Base-by-base conservation (phyloP, 2,888 invertebrate genomes). In the Uloborus plumipes region DNA sequence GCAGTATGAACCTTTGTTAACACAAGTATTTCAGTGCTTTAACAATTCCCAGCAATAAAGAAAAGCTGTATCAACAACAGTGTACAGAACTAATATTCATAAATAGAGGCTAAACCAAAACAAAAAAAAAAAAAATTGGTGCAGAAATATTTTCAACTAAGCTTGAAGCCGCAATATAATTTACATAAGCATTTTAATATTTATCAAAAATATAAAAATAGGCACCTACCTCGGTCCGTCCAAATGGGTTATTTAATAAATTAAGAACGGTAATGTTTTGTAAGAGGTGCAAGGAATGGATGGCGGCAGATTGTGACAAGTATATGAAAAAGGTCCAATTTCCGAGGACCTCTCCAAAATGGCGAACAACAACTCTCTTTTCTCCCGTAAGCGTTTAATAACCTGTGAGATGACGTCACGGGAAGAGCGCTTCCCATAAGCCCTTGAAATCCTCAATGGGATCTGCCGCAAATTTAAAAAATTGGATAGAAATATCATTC, bases 301-400 rank as follows among this genome's bases (percentile, higher is more conserved):
- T 84, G 80, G 80, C 65, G 79, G 77, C 72, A 80, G 84, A 84
- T 84, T 84, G 59, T 80, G 67, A 67, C 66, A 59, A 72, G 31
- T 76, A 72, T 62, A 76, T 80, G 69, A 76, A 79, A 75, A 69
- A 84, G 79, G 80, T 76, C 84, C 84, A 80, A 80, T 61, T 69
- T 70, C 72, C 59, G 75, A 72, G 79, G 77, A 77, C 84, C 80
- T 64, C 70, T 80, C 79, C 80, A 80, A 84, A 84, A 84, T 78
- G 77, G 83, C 76, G 80, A 75, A 76, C 76, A 78, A 83, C 74
- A 72, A 84, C 62, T 64, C 72, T 75, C 75, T 80, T 75, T 80
- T 84, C 76, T 76, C 71, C 75, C 74, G 69, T 61, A 75, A 84
- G 77, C 84, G 84, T 84, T 84, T 80, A 84, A 84, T 84, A 84